Percentiles rank a stretch among this genome's conserved stretches.
Conservation (phyloP, 2,113 vertebrate genomes). For the Orthonyx spaldingii region DNA sequence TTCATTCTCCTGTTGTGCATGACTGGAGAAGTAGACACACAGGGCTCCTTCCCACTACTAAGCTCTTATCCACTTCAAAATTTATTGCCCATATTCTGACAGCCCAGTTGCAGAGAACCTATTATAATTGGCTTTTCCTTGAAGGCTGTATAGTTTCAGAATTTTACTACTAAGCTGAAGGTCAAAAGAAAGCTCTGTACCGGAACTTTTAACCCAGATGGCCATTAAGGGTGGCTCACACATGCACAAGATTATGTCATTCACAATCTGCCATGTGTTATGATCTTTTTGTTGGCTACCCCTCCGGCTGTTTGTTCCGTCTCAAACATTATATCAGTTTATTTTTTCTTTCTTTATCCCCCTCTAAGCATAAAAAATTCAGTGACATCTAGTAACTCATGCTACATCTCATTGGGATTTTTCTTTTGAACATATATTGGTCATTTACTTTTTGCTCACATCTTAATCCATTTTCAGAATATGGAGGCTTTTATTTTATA, state of each 20-base stretch:
- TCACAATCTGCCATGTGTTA: neutral
- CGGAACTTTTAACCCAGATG: neutral
- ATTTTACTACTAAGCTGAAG: neutral
- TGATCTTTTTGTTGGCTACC: neutral
- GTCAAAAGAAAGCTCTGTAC: neutral
- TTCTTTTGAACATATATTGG: fast-evolving
- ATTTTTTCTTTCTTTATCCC: neutral
- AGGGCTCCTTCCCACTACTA: neutral
- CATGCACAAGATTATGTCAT: neutral
- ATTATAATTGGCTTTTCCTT: neutral
- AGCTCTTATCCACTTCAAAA: neutral
- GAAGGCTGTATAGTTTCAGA: neutral
- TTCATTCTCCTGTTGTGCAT: neutral
- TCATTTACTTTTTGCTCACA: neutral
- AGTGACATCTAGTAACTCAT: neutral
- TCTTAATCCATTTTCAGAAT: neutral
- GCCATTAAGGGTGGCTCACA: neutral
- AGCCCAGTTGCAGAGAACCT: neutral
- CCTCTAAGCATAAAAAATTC: neutral
- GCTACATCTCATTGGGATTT: neutral
- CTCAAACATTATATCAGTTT: neutral
- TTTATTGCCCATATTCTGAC: neutral
- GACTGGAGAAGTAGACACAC: neutral
- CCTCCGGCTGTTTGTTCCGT: neutral
- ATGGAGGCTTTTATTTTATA: neutral